These are phyloP conservation scores for Gnathonemus echidnorhynchus DNA, from an alignment of 2,113 vertebrate species.

Conservation along the genomic window DNA sequence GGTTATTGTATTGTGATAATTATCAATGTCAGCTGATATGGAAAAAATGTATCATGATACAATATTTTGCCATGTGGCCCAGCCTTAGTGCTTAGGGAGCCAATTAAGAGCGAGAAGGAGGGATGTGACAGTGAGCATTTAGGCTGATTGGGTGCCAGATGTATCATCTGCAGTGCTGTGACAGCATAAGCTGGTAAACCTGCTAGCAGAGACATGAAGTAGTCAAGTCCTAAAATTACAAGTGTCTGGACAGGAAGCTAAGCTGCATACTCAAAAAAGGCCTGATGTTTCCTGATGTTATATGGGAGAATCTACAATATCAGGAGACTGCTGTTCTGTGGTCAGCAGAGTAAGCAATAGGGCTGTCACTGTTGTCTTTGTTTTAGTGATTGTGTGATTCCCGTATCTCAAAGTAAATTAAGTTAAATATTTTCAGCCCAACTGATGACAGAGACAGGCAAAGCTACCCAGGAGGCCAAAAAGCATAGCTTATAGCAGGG, in stretches of 20 bases:
- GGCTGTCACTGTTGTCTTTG: neutral
- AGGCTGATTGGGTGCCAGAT: neutral
- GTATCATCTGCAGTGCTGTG: neutral
- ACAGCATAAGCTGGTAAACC: neutral
- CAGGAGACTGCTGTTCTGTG: neutral
- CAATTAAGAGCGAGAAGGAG: neutral
- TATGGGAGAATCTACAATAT: neutral
- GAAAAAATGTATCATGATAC: neutral
- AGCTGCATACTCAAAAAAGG: neutral
- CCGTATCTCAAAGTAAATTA: neutral
- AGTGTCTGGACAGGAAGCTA: neutral
- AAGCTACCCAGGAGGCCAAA: neutral
- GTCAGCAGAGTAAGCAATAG: neutral
- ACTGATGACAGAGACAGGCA: neutral
- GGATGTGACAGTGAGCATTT: neutral
- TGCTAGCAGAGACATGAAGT: neutral
- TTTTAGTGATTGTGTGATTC: neutral
- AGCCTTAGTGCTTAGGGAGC: neutral
- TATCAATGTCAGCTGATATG: neutral
- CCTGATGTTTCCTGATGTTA: neutral
- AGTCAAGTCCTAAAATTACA: neutral
- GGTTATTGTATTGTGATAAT: too few relatives aligned
- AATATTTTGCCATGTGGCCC: neutral
- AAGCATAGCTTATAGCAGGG: neutral
- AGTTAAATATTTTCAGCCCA: neutral